These are phyloP conservation scores for Triplophysa bombifrons DNA, from an alignment of 2,797 vertebrate genomes.

Conservation along the genomic window DNA sequence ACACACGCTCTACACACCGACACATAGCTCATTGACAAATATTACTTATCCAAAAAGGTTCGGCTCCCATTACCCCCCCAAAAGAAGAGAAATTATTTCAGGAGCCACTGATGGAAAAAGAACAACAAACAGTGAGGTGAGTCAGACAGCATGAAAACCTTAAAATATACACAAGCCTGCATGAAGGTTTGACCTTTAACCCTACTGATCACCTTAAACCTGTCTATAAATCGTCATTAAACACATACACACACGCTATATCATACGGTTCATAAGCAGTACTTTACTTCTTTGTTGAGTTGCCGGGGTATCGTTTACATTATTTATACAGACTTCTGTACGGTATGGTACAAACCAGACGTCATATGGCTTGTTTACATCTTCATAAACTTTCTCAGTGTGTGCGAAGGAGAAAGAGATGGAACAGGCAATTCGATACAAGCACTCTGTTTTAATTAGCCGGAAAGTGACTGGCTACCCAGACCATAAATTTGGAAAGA, in stretches of 20 bases:
- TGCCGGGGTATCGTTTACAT: slow-evolving; percentile 33
- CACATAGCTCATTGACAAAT: slow-evolving; percentile 20
- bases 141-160: slow-evolving; percentile 10
- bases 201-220: slow-evolving; percentile 43
- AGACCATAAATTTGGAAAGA: slow-evolving; percentile 67
- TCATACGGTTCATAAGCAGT: slow-evolving; percentile 26
- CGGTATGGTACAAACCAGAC: slow-evolving; percentile 58
- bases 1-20: background rate
- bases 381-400: slow-evolving; percentile 30
- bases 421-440: slow-evolving; percentile 67
- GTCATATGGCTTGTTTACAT: slow-evolving; percentile 56
- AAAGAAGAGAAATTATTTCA: slow-evolving; percentile 8
- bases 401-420: slow-evolving; percentile 50
- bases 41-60: slow-evolving; percentile 26
- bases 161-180: slow-evolving; percentile 13
- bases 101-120: background rate
- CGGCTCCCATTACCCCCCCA: slow-evolving; percentile 1
- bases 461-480: slow-evolving; percentile 67
- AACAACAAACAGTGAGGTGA: background rate
- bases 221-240: slow-evolving; percentile 67
- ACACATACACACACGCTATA: slow-evolving; percentile 35
- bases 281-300: slow-evolving; percentile 16
- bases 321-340: slow-evolving; percentile 67
- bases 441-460: slow-evolving; percentile 77
- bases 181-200: slow-evolving; percentile 59